Conservation (phyloP, 2,797 vertebrate species). For the Anas flavirostris region DNA sequence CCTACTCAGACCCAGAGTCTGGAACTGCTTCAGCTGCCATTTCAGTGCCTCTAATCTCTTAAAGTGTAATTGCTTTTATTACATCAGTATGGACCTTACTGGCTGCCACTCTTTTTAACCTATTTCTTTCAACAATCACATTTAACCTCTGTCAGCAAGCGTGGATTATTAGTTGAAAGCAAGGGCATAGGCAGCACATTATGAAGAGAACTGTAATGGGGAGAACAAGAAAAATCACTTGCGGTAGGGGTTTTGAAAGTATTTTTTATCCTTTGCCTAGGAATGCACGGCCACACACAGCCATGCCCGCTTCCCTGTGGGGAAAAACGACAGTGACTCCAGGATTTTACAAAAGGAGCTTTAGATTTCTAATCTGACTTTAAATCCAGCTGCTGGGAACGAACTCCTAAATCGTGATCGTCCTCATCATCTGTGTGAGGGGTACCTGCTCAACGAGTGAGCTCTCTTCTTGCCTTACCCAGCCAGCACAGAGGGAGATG, state of each 20-base stretch:
- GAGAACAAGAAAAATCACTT: slow-evolving; percentile 15
- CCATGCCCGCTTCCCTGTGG: background rate
- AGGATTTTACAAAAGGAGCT: background rate
- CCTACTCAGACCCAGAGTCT: background rate
- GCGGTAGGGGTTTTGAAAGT: background rate
- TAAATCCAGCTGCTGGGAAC: background rate
- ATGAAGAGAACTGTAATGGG: background rate
- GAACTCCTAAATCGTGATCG: background rate
- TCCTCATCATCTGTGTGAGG: background rate
- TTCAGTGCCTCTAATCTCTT: slow-evolving; percentile 17
- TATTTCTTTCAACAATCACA: slow-evolving; percentile 27
- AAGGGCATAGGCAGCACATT: slow-evolving; percentile 5
- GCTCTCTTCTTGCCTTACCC: background rate
- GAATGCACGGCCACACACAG: background rate
- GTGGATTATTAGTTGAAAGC: slow-evolving; percentile 21
- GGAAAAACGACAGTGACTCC: background rate
- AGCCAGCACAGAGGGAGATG: background rate
- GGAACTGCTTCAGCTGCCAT: background rate
- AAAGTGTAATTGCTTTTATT: slow-evolving; percentile 44
- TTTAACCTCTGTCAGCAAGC: slow-evolving; percentile 39
- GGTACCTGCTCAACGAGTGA: background rate
- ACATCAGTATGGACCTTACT: background rate
- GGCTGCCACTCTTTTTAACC: slow-evolving; percentile 29
- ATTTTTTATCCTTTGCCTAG: background rate
- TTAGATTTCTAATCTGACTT: background rate